Conservation (phyloP, 1,140 invertebrate genomes). For the Tenebrio molitor region DNA sequence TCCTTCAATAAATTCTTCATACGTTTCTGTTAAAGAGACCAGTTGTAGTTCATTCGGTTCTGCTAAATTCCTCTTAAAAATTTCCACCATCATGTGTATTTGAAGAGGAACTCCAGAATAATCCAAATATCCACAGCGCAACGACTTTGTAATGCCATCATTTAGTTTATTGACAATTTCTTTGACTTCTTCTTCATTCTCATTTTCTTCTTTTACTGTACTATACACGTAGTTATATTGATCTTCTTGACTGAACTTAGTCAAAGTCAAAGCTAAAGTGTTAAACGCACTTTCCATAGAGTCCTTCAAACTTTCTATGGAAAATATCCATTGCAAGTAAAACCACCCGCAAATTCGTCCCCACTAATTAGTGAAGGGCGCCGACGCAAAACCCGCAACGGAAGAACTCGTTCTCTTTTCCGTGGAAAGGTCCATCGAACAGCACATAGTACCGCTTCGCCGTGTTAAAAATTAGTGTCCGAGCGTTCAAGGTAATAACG, state of each 20-base stretch:
- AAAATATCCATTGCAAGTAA: not conserved
- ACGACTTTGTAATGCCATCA: not conserved
- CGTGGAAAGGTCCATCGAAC: too few relatives aligned
- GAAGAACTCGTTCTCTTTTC: too few relatives aligned
- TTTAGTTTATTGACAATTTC: not conserved
- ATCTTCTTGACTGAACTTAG: not conserved
- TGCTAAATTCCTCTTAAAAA: constrained; percentile 1
- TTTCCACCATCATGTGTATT: constrained; percentile 7
- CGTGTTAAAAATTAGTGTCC: too few relatives aligned
- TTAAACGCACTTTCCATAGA: not conserved
- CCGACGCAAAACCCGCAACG: too few relatives aligned
- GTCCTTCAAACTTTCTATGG: not conserved
- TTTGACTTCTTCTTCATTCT: not conserved
- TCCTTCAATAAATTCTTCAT: constrained; percentile 10
- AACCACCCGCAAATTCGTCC: too few relatives aligned
- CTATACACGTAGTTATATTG: not conserved
- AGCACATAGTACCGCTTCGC: too few relatives aligned
- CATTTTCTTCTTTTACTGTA: not conserved
- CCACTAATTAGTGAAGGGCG: too few relatives aligned
- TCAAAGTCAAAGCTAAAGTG: not conserved
- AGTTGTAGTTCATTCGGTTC: not conserved
- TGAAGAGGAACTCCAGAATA: not conserved
- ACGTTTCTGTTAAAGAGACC: constrained; percentile 9
- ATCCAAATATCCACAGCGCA: not conserved
- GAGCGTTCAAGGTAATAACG: too few relatives aligned